Evolutionary conservation across 2,888 invertebrate genomes (phyloP).

Genomic region (Actias luna): DNA sequence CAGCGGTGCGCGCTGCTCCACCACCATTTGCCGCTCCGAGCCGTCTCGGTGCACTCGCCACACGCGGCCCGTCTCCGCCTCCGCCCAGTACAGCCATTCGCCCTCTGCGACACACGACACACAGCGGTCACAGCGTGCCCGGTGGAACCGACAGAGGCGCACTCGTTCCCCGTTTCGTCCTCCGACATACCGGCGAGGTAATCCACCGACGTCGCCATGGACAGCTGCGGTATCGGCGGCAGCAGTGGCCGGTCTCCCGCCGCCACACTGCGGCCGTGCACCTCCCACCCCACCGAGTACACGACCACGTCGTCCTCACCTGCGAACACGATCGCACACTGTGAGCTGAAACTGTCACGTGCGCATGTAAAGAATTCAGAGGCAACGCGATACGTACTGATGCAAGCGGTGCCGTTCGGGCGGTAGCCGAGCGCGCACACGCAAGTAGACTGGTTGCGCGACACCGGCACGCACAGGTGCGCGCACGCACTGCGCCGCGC

Average conservation of each 20-base stretch:
- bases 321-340: background rate
- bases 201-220: conserved; percentile 88
- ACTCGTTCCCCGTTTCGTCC: background rate
- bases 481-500: conserved; percentile 83
- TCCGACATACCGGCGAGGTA: conserved; percentile 46
- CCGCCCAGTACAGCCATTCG: conserved; percentile 90
- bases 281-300: conserved; percentile 89
- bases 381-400: background rate
- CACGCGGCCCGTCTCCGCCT: conserved; percentile 88
- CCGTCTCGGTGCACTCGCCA: conserved; percentile 90
- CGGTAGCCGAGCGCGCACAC: conserved; percentile 87
- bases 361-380: background rate
- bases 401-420: conserved; percentile 39
- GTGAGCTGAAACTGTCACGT: background rate
- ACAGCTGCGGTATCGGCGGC: conserved; percentile 80
- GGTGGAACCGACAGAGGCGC: too few relatives aligned
- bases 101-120: conserved; percentile 47
- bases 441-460: conserved; percentile 81
- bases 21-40: conserved; percentile 84
- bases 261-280: conserved; percentile 76
- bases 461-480: conserved; percentile 88
- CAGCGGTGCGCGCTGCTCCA: conserved; percentile 80
- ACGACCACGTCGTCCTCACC: conserved; percentile 86
- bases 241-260: conserved; percentile 36
- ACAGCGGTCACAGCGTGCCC: background rate